Evolutionary conservation across 2,113 vertebrate genomes (phyloP), one percentile per base, ranked within the genome.

Genomic region (Semicossyphus pulcher): DNA sequence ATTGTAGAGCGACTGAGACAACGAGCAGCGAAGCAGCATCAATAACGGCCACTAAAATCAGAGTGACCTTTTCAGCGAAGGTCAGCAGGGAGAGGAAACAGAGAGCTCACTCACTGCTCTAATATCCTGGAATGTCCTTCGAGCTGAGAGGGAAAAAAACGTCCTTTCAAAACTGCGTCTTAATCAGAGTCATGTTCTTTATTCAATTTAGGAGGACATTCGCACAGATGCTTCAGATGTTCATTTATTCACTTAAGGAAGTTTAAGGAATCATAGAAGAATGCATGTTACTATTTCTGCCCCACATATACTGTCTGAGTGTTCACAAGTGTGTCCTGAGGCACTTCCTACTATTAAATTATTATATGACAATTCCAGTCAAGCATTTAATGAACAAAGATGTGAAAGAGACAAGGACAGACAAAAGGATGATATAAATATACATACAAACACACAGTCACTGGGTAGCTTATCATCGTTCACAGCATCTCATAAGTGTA

Each of bases 101-200:
- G 85, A 91, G 86, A 54, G 79, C 76, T 48, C 87, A 78, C 83
- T 94, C 84, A 87, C 79, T 81, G 52, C 41, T 78, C 82, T 93
- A 92, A 93, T 92, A 84, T 80, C 74, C 58, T 70, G 93, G 93
- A 94, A 94, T 93, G 92, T 94, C 78, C 86, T 90, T 81, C 47
- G 83, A 51, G 44, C 74, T 76, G 80, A 39, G 25, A 85, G 83
- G 26, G 7, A 88, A 88, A 84, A 84, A 87, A 78, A 85, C 41
- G 62, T 56, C 72, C 78, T 89, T 92, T 93, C 76, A 91, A n/a
- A 89, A 86, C 36, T 57, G 53, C 39, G 15, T 74, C 75, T 47
- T 93, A 94, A 94, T 94, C 79, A 88, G 87, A 93, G 92, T 94
- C 93, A 94, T 93, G 91, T 87, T 92, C 69, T 77, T 93, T 56